These are phyloP conservation scores for Mimas tiliae DNA, from an alignment of 2,888 invertebrate species.

Conservation along the genomic window DNA sequence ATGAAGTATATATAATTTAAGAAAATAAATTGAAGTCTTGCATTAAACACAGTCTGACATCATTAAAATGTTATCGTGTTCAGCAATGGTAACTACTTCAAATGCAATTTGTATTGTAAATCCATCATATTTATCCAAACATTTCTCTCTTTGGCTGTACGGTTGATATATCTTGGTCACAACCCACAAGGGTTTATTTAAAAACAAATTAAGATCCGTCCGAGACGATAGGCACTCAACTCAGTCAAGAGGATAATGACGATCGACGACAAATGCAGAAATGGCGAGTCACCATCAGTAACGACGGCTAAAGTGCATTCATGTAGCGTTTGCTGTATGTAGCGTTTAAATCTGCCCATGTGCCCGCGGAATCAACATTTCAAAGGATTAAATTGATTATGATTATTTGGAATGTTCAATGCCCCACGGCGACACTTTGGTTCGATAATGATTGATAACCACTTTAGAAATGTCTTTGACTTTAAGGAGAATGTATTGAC, in stretches of 20 bases:
- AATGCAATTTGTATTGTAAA: too few relatives aligned
- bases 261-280: conserved; percentile 57
- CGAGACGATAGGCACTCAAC: conserved; percentile 66
- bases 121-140: conserved; percentile 21
- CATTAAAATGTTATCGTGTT: too few relatives aligned
- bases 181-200: conserved; percentile 66
- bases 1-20: too few relatives aligned
- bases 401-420: conserved; percentile 11
- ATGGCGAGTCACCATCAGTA: conserved; percentile 71
- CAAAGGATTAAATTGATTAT: conserved; percentile 53
- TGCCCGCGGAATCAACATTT: conserved; percentile 42
- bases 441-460: neutral
- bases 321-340: conserved; percentile 28
- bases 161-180: conserved; percentile 29
- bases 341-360: conserved; percentile 53
- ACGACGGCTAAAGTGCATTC: conserved; percentile 59
- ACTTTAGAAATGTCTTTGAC: neutral
- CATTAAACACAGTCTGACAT: too few relatives aligned
- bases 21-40: too few relatives aligned
- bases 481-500: conserved; percentile 1
- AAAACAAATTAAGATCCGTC: conserved; percentile 74
- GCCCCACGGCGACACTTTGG: conserved; percentile 6
- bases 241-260: conserved; percentile 52
- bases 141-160: conserved; percentile 13
- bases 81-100: too few relatives aligned